Conservation (phyloP, 2,113 vertebrate species). For the Scalopus aquaticus region DNA sequence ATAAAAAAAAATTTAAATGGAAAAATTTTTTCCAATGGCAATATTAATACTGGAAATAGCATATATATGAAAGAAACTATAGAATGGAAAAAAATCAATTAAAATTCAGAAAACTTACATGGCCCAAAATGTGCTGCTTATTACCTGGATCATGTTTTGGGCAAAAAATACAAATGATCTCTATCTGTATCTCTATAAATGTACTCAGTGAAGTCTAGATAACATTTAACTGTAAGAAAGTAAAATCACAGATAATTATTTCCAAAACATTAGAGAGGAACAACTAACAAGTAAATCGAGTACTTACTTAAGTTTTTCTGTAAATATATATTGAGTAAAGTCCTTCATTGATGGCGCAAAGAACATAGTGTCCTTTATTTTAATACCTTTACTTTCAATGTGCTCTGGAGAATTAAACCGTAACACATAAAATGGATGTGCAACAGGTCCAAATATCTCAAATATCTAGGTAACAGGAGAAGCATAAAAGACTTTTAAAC, state of each 20-base stretch:
- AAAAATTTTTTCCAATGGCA: no score
- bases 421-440: slow-evolving; percentile 93
- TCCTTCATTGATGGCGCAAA: slow-evolving; percentile 92
- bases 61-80: not conserved
- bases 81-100: not conserved
- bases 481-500: not conserved
- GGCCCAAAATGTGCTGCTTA: not conserved
- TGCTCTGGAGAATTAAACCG: slow-evolving; percentile 92
- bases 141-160: not conserved
- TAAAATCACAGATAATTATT: not conserved
- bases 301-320: slow-evolving; percentile 90
- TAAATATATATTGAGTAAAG: slow-evolving; percentile 94
- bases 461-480: slow-evolving; percentile 89
- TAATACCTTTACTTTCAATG: slow-evolving; percentile 88
- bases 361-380: slow-evolving; percentile 88
- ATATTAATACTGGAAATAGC: slow-evolving; percentile 39
- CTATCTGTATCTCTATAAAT: not conserved
- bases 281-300: not conserved
- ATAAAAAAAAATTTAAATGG: slow-evolving; percentile 8
- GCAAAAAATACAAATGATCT: not conserved
- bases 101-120: not conserved
- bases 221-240: not conserved
- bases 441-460: slow-evolving; percentile 96
- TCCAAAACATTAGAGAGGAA: slow-evolving; percentile 23
- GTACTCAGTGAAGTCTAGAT: no score